Base-by-base conservation (phyloP, 2,113 vertebrate genomes). In the Malurus cyaneus region DNA sequence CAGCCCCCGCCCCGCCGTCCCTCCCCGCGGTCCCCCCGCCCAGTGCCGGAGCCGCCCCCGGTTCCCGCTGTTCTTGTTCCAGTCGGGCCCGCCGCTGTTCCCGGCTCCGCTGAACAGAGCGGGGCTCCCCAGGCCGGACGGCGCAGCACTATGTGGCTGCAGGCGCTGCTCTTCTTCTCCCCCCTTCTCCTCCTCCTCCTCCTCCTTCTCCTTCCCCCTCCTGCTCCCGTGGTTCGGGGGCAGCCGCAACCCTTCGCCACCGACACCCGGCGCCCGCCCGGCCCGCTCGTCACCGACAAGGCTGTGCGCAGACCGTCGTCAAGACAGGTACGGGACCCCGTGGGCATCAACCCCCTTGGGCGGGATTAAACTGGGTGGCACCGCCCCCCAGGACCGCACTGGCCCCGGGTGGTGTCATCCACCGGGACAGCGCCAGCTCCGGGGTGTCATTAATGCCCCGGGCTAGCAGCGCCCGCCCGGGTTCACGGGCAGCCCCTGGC, bases 241-340 rank as follows among this genome's bases (percentile, higher is more conserved):
- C 19, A 61, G 96, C 61, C 97, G 72, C 6, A 98, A 97, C 67
- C 99, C 6, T 99, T 99, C 87, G 92, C 94, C 4, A 39, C 42
- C 65, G 98, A 99, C 49, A 96, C 94, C 39, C 97, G 98, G 29
- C 98, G 98, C 46, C 97, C 98, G 3, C 84, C 98, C 2, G 98
- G 97, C 16, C 97, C 98, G 29, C 97, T 98, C 19, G 98, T 99
- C 78, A 97, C 97, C 9, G 96, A 99, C 89, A 97, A 94, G 65
- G 98, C 98, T 46, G 97, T 96, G 91, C 98, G 98, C 69, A 99
- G 98, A 98, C 98, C 81, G 98, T 99, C 26, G 92, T 99, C 49
- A 99, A 98, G 91, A 98, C 98, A 98, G 98, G 99, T 99, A 94
- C 41, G 56, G 66, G 24, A 53, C 16, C 25, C 18, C 28, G 34